Evolutionary conservation across 64 coral and sea anemone genomes (phyloP).

Genomic region (Catalaphyllia jardinei): DNA sequence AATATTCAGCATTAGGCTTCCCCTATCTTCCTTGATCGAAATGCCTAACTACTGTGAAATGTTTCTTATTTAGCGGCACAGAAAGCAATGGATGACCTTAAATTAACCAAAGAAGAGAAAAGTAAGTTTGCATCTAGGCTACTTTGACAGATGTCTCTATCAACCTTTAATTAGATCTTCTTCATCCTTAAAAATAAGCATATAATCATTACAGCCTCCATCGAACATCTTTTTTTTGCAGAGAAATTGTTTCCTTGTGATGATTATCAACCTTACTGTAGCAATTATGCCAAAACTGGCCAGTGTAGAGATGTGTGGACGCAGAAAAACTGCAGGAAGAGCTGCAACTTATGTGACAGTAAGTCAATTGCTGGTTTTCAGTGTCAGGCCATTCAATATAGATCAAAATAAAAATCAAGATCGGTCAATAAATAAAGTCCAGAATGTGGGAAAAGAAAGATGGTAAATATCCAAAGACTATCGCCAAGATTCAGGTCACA

Average conservation of each 20-base stretch:
- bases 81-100: constrained; percentile 25
- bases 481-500: no score
- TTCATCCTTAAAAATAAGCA: no score
- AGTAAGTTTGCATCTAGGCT: neutral
- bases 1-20: no score
- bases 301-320: constrained; percentile 84
- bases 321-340: constrained; percentile 83
- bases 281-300: constrained; percentile 38
- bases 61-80: neutral
- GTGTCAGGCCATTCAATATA: no score
- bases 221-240: neutral
- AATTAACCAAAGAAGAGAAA: constrained; percentile 30
- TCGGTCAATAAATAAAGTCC: no score
- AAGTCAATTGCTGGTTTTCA: no score
- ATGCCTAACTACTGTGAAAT: neutral
- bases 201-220: neutral
- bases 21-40: neutral
- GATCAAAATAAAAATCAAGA: no score
- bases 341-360: constrained; percentile 72
- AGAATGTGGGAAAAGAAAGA: no score
- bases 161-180: no score
- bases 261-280: constrained; percentile 64
- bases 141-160: neutral
- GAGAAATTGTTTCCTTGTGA: constrained; percentile 75
- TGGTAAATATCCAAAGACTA: no score